Base-by-base conservation (phyloP, 2,797 vertebrate genomes). In the Silurus lanzhouensis region DNA sequence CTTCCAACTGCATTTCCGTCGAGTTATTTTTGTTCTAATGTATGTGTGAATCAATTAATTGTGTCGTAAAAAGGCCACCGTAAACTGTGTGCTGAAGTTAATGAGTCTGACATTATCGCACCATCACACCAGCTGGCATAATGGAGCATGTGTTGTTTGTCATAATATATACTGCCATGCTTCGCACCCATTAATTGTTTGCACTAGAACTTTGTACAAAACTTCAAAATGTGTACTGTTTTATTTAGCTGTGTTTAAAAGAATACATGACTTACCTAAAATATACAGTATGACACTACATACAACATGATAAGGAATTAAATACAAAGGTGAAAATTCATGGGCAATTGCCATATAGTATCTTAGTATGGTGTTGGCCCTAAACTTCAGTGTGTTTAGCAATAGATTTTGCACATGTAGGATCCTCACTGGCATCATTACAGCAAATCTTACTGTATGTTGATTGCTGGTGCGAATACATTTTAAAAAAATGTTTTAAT, bases 21-120 rank as follows among this genome's bases (percentile, higher is more conserved):
- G 94, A 95, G 96, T 97, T 98, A 97, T 97, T 97, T 98, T 96
- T 96, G 95, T 96, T 98, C 97, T 97, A 98, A 97, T 97, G 96
- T 97, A 97, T 96, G 96, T 97, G 96, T 96, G 96, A 97, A 97
- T 98, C 96, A 97, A 98, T 98, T 98, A 98, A 98, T 97, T 95
- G 94, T 95, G 96, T 96, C 96, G 95, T 98, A 97, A 97, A 81
- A 97, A 97, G 95, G 96, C 96, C 96, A 95, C 96, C 94, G 91
- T 99, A 98, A 99, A 98, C 96, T 97, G 96, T 97, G 96, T 96
- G 96, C 95, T 94, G 96, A 95, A 97, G 96, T 97, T 97, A 98
- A 99, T 97, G 97, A 98, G 96, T 97, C 95, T 96, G 93, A 96
- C 97, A 97, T 98, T 97, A 97, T 96, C 96, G 96, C 97, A 96